Evolutionary conservation across 2,797 vertebrate genomes (phyloP).

Genomic region (Clamator glandarius): DNA sequence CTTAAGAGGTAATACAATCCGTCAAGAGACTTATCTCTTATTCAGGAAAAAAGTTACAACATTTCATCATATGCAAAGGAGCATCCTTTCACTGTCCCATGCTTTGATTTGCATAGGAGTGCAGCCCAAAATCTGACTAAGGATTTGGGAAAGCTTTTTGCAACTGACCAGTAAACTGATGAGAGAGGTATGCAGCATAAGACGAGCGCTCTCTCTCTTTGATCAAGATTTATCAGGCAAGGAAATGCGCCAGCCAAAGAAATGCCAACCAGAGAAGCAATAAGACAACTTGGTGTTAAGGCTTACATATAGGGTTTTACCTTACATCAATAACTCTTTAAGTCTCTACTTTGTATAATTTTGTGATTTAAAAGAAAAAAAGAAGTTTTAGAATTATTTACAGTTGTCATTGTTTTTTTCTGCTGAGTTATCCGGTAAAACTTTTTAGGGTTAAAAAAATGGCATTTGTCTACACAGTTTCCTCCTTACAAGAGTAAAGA

Average conservation of each 20-base stretch:
- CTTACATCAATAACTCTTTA: not conserved
- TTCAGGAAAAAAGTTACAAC: not conserved
- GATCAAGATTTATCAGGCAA: not conserved
- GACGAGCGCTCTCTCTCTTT: not conserved
- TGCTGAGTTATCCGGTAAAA: not conserved
- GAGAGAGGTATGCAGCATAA: not conserved
- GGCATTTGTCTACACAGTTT: not conserved
- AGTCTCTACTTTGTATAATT: not conserved
- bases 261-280: not conserved
- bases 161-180: not conserved
- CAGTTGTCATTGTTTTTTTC: not conserved
- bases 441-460: not conserved
- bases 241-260: not conserved
- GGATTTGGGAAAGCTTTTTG: not conserved
- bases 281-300: not conserved
- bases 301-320: not conserved
- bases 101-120: not conserved
- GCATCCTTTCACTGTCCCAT: not conserved
- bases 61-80: not conserved
- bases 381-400: not conserved
- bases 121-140: not conserved
- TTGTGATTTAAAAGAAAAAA: not conserved
- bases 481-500: not conserved
- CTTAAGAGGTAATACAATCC: not conserved
- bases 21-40: not conserved